phyloP scores from a whole-genome alignment of 2,888 invertebrate genomes.

The Xylocampa areola region DNA sequence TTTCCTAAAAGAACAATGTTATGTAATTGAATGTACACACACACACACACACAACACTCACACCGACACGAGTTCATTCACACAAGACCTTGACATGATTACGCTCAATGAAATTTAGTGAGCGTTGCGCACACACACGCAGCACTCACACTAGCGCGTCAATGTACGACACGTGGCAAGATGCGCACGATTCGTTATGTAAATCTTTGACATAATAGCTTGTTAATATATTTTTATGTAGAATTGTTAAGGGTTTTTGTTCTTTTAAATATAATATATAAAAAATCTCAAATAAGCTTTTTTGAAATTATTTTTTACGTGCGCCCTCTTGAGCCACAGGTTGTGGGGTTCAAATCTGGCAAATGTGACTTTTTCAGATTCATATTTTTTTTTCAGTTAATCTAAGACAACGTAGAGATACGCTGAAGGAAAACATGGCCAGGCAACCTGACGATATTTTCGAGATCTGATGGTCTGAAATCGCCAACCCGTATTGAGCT shows the following conservation, averaged over 20 bases:
- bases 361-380: too few relatives aligned
- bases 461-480: too few relatives aligned
- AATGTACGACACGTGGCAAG: slow-evolving; percentile 51
- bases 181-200: slow-evolving; percentile 63
- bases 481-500: too few relatives aligned
- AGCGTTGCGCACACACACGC: slow-evolving; percentile 56
- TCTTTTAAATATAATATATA: too few relatives aligned
- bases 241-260: slow-evolving; percentile 4
- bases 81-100: slow-evolving; percentile 78
- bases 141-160: slow-evolving; percentile 18
- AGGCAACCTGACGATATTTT: too few relatives aligned
- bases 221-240: slow-evolving; percentile 36
- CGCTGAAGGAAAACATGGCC: too few relatives aligned
- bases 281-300: too few relatives aligned
- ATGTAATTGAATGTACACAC: slow-evolving; percentile 52
- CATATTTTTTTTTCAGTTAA: too few relatives aligned
- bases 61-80: slow-evolving; percentile 75
- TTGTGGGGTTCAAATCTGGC: too few relatives aligned
- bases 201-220: slow-evolving; percentile 66
- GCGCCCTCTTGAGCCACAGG: too few relatives aligned
- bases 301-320: too few relatives aligned
- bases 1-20: slow-evolving; percentile 22
- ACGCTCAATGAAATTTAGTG: slow-evolving; percentile 71
- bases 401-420: too few relatives aligned
- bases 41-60: slow-evolving; percentile 34